Base-by-base conservation (phyloP, 2,797 vertebrate species). In the Darevskia mixta region DNA sequence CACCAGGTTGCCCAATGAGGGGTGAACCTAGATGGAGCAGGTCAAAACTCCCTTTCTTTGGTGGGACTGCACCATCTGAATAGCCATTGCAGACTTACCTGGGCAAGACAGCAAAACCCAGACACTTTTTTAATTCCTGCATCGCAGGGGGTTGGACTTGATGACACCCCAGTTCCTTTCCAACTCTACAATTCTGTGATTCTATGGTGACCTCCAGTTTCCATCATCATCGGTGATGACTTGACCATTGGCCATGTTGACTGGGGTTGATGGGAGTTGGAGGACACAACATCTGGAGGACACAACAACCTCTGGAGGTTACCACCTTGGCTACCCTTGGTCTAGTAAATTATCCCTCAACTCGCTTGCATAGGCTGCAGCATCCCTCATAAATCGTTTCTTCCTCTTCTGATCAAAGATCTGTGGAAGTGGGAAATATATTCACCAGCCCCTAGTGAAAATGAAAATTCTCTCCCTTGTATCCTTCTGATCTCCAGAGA, bases 1-100 rank as follows among this genome's bases (percentile, higher is more conserved):
- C 91, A 94, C 95, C 95, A 96, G 95, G 94, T 96, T 95, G 95
- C 90, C 95, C 95, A 95, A 94, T 93, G 95, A 95, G 95, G 95
- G 96, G 95, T 94, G 96, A 96, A 95, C 94, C 93, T 95, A 94
- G 93, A 95, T 94, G 92, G 94, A 95, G 95, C 95, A 96, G 94
- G 95, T 95, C 95, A 95, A 96, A 95, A 93, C 95, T 95, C 94
- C 94, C 93, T 92, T 94, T 94, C 95, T 96, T 95, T 96, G 95
- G 95, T 95, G 93, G 92, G 95, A 94, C 85, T 91, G 95, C 93
- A 93, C 95, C 95, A 55, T 94, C 94, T 95, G 95, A 96, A 95
- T 96, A 96, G 95, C 91, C 94, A 88, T 91, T 94, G 91, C 75
- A 91, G 94, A 93, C 89, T 94, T 96, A 95, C 96, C 95, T 96